phyloP scores from a whole-genome alignment of 2,888 invertebrate species.

The Eupithecia inturbata region DNA sequence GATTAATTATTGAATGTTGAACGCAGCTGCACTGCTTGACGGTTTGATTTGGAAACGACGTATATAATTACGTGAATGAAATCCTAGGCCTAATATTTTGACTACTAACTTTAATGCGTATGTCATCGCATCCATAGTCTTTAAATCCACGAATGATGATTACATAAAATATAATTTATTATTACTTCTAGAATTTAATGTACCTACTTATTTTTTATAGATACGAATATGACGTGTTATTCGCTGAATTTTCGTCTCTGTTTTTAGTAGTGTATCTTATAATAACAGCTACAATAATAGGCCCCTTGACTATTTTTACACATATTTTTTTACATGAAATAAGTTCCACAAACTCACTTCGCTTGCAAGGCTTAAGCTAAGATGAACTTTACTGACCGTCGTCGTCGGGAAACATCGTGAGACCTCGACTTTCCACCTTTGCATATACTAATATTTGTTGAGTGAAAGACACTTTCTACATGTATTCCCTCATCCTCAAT shows the following conservation, averaged over 20 bases:
- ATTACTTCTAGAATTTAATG: too few relatives aligned
- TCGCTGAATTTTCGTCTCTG: background rate
- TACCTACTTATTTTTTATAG: too few relatives aligned
- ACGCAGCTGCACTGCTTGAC: conserved; percentile 31
- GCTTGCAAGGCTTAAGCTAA: background rate
- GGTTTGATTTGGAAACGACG: conserved; percentile 25
- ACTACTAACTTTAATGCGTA: background rate
- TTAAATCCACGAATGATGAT: background rate
- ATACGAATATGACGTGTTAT: too few relatives aligned
- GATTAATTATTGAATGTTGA: conserved; percentile 55
- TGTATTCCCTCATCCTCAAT: conserved; percentile 17
- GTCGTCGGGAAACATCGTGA: background rate
- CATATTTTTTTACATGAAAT: background rate
- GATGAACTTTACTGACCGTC: conserved; percentile 3
- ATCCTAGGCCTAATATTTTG: background rate
- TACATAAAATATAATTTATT: too few relatives aligned
- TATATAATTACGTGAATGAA: background rate
- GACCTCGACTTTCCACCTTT: background rate
- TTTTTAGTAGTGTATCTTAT: background rate
- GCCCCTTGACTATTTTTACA: background rate
- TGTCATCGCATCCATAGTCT: background rate
- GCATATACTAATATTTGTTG: background rate
- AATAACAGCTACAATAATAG: background rate
- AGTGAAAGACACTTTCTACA: conserved; percentile 14
- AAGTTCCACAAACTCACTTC: background rate